A percentile compares a stretch with the other conserved stretches of the same genome.
Evolutionary conservation across 2,888 invertebrate species (phyloP).

Genomic region (Hypselothyrea guttata): DNA sequence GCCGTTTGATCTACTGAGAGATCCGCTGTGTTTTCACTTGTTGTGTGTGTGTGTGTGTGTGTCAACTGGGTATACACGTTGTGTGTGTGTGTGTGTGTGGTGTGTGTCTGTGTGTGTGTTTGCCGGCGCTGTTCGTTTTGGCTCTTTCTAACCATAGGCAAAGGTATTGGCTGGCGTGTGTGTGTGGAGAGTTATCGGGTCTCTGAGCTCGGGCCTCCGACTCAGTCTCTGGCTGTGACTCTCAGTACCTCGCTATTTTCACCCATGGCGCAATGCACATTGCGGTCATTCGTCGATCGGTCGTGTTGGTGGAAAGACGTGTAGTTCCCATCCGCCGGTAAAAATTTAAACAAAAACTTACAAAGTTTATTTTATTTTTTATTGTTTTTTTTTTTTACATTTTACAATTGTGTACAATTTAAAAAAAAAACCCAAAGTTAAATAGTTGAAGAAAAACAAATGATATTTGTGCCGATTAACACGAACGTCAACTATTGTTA

Average conservation of each 20-base stretch:
- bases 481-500: not conserved
- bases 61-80: not conserved
- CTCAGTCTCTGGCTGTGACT: conserved; percentile 3
- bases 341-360: not conserved
- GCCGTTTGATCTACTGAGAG: no score
- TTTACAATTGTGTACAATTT: not conserved
- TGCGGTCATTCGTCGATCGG: conserved; percentile 76
- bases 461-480: no score
- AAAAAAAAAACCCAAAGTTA: not conserved
- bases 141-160: not conserved
- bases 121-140: not conserved
- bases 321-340: not conserved
- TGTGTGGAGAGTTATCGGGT: conserved; percentile 16
- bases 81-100: not conserved
- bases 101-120: not conserved
- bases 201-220: conserved; percentile 17
- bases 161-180: not conserved
- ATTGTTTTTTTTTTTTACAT: conserved; percentile 19
- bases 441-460: not conserved
- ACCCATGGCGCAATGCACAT: conserved; percentile 61
- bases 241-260: conserved; percentile 59
- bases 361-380: not conserved
- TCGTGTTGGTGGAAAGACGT: conserved; percentile 68
- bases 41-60: conserved; percentile 3
- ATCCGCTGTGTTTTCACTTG: not conserved